Percentiles rank a stretch among this genome's conserved stretches.
phyloP scores from a whole-genome alignment of 35 echinoderm and acorn worm genomes.

The Stichopus chloronotus region DNA sequence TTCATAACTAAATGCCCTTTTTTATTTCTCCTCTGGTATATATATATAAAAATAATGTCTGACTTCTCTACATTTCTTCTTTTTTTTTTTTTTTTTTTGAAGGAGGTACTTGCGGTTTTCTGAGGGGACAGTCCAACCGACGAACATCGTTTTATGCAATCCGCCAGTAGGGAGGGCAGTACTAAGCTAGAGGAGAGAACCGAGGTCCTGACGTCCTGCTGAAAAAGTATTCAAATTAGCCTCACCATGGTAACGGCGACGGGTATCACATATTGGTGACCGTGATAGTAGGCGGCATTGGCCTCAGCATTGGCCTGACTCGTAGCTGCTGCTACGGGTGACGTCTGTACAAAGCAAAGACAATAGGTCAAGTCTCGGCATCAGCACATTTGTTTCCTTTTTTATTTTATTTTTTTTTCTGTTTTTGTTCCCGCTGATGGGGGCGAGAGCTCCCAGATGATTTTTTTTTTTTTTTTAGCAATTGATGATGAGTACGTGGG shows the following conservation, averaged over 20 bases:
- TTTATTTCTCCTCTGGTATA: too few relatives aligned
- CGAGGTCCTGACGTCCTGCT: not conserved
- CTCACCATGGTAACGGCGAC: constrained; percentile 58
- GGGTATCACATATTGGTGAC: constrained; percentile 52
- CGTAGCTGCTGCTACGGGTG: constrained; percentile 13
- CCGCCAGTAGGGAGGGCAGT: too few relatives aligned
- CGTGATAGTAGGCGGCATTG: constrained; percentile 39
- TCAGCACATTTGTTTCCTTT: not conserved
- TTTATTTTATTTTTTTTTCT: not conserved
- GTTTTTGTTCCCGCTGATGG: not conserved
- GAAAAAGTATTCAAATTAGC: constrained; percentile 36
- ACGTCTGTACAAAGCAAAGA: constrained; percentile 60
- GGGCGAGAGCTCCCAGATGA: not conserved
- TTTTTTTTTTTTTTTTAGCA: not conserved
- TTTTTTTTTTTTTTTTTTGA: too few relatives aligned
- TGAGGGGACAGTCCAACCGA: too few relatives aligned
- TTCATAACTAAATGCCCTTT: too few relatives aligned
- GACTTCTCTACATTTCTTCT: too few relatives aligned
- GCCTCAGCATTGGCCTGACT: constrained; percentile 42
- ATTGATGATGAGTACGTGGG: too few relatives aligned
- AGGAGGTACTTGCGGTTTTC: not conserved
- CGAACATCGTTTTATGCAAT: too few relatives aligned
- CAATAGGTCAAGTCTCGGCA: constrained; percentile 40
- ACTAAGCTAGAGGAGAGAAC: not conserved
- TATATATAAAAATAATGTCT: too few relatives aligned